Evolutionary conservation across 2,113 vertebrate genomes (phyloP), one percentile per base, ranked within the genome.

Genomic region (Equus quagga): DNA sequence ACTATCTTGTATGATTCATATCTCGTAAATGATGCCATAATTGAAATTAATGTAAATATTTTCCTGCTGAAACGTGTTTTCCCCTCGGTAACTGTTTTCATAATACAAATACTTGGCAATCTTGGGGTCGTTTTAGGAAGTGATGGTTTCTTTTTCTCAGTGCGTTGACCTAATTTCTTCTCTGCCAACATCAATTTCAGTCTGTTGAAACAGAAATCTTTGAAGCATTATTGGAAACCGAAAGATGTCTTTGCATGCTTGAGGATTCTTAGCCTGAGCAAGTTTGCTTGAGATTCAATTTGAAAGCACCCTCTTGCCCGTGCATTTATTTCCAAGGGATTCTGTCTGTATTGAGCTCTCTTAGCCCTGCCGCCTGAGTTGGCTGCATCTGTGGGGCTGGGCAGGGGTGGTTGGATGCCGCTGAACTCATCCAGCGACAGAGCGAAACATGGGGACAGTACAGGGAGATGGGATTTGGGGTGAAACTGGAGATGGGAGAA

Each of bases 141-240:
- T 21, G 58, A 33, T 31, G 2, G 41, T 15, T 64, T 69, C 31
- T 72, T 70, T 65, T 70, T n/a, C 58, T 94, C 8, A 3, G 21
- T 51, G 8, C 28, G n/a, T 90, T 78, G 62, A 83, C 82, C 89
- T 96, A 46, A 73, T 86, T 91, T 91, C 78, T 60, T 4, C 54
- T 85, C 72, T 76, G 67, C 86, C 56, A 79, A 28, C 62, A 64
- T 96, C 56, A 44, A 1, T 89, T 78, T 78, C 46, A 11, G 15
- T 85, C 82, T 51, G 4, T 13, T 19, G 62, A 91, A 56, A 80
- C 58, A 86, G 94, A 91, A 85, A 82, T 33, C 19, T 89, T 91
- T 76, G 88, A 91, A 94, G 72, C 31, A 73, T 8, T 76, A 18
- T 28, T 94, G 64, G 76, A 85, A 58, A 31, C 5, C 18, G 36